Evolutionary conservation across 1,140 invertebrate species (phyloP), one percentile per base, ranked within the genome.

Genomic region (Nephila pilipes): DNA sequence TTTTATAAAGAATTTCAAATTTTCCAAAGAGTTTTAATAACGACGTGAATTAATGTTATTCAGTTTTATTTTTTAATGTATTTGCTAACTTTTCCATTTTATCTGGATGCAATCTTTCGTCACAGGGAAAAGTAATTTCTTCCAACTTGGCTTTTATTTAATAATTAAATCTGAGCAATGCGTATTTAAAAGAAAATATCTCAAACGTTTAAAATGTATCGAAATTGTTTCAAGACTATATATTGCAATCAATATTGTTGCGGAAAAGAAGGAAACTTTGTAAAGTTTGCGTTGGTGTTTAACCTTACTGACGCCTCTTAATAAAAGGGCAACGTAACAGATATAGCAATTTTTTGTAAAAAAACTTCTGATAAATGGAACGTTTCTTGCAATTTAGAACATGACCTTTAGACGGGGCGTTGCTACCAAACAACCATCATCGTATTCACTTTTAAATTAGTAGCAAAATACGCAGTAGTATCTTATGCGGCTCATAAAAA

Each of bases 341-440:
- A 75, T 18, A 75, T 29, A 32, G 18, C 29, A 36, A 75, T 32
- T 75, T 75, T 60, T 75, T 75, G 16, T 75, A 3, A 32, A 12
- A 75, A 75, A 75, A 75, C 58, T 36, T 18, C 69, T 75, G 18
- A 75, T 75, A 75, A 75, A 75, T 75, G 32, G 29, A 75, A 36
- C 14, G 29, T 10, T 75, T 75, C 63, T 46, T 32, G 69, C 29
- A 75, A 75, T 75, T 75, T 32, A 32, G 69, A 75, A 32, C 69
- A 32, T 32, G 69, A 75, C 69, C 69, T 75, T 32, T 75, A 36
- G 16, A 36, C 16, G 20, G 29, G 69, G 69, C 69, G 69, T 75
- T 36, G 69, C 16, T 20, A 18, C 69, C 16, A 32, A 75, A 36
- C 69, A 75, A 20, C 69, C 29, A 75, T 36, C 29, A 32, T 75